Base-by-base conservation (phyloP, 1,140 invertebrate genomes). In the Lethocerus indicus region DNA sequence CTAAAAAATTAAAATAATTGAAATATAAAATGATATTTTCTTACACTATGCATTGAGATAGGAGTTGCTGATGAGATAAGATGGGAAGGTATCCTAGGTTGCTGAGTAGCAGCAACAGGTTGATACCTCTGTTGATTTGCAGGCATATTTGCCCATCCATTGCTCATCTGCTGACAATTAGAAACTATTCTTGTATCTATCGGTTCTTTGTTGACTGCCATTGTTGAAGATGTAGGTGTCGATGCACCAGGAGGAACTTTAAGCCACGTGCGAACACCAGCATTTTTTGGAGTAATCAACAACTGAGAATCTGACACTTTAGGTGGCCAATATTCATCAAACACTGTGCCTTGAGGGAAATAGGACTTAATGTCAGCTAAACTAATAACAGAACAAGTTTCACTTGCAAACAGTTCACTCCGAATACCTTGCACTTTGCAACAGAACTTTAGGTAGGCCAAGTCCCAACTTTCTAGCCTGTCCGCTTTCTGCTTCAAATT, bases 351-450 rank as follows among this genome's bases (percentile, higher is more conserved):
- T 20, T 82, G 80, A 1, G 87, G 86, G 58, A 91, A 91, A 61
- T 90, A 89, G 60, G 82, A 82, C 61, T 87, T 87, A 58, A 93
- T 87, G 63, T 91, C 87, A 29, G 79, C 79, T 50, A 91, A 70
- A 68, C 83, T 87, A 25, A 90, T 90, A 51, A 90, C 86, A 39
- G 80, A 80, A 61, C 87, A 88, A 3, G 81, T 83, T 59, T 90
- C 85, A 71, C 81, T 85, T 1, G 83, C 83, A 67, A 91, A 91
- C 18, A 90, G 66, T 71, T 91, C 87, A 63, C 88, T 89, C 50
- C 86, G 71, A 46, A 91, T 90, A 44, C 86, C 87, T 69, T 91
- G 87, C 47, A 89, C 87, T 67, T 91, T 91, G 67, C 88, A 91
- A 66, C 88, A 91, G 62, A 93, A 89, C 65, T 91, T 91, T 39